Evolutionary conservation across 2,888 invertebrate genomes (phyloP).

Genomic region (Papilio demoleus): DNA sequence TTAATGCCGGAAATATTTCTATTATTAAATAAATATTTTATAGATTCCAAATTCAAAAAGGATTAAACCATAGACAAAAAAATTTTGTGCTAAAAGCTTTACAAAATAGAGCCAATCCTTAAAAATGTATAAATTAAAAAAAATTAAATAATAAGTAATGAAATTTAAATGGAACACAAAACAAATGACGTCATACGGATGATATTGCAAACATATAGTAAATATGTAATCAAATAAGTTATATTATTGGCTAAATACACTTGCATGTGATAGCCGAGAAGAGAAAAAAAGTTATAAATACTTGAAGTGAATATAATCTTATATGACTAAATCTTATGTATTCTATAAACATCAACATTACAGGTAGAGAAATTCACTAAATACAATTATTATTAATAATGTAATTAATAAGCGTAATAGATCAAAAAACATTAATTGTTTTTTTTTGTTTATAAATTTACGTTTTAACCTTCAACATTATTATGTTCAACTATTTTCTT

Average conservation of each 20-base stretch:
- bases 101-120: background rate
- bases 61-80: background rate
- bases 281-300: conserved; percentile 9
- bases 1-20: too few species aligned
- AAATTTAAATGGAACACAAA: background rate
- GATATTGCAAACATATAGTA: background rate
- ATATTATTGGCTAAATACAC: too few species aligned
- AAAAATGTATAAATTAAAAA: background rate
- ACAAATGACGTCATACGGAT: background rate
- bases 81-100: conserved; percentile 1
- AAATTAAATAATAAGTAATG: background rate
- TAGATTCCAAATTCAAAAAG: background rate
- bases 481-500: conserved; percentile 42
- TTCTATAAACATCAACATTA: conserved; percentile 75
- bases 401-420: conserved; percentile 84
- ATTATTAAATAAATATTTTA: background rate
- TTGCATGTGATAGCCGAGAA: too few species aligned
- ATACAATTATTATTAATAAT: conserved; percentile 71
- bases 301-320: conserved; percentile 19
- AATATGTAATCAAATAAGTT: background rate
- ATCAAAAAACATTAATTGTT: conserved; percentile 80
- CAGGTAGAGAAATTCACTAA: conserved; percentile 73
- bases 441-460: conserved; percentile 58
- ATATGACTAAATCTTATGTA: conserved; percentile 47
- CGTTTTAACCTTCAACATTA: too few species aligned